Conservation (phyloP, 2,797 vertebrate species). For the Helicolenus hilgendorfi region DNA sequence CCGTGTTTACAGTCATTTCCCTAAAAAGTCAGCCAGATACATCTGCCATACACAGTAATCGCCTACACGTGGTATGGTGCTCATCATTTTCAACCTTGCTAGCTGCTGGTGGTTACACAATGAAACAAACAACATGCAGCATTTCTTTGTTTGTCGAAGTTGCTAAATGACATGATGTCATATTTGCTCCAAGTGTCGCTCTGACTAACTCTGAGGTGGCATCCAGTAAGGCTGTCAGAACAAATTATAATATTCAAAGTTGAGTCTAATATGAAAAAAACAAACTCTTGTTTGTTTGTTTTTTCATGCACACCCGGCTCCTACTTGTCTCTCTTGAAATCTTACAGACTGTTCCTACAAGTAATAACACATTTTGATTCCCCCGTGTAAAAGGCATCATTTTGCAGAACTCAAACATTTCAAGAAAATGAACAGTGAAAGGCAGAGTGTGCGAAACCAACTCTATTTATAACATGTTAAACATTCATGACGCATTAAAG, state of each 20-base stretch:
- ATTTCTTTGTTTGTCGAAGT: slow-evolving; percentile 24
- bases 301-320: neutral
- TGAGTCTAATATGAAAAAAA: slow-evolving; percentile 25
- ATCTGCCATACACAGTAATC: slow-evolving; percentile 13
- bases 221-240: slow-evolving; percentile 40
- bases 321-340: neutral
- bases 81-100: slow-evolving; percentile 21
- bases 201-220: slow-evolving; percentile 55
- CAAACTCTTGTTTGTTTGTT: neutral
- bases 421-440: slow-evolving; percentile 31
- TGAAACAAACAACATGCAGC: slow-evolving; percentile 7
- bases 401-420: slow-evolving; percentile 15
- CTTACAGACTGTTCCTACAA: slow-evolving; percentile 16
- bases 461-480: slow-evolving; percentile 44
- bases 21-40: slow-evolving; percentile 43
- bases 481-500: slow-evolving; percentile 1
- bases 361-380: slow-evolving; percentile 23
- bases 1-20: slow-evolving; percentile 57
- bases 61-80: neutral
- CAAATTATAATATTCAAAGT: slow-evolving; percentile 67
- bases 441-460: neutral
- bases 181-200: slow-evolving; percentile 24
- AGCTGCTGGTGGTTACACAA: neutral
- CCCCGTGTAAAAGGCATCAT: slow-evolving; percentile 3
- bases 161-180: slow-evolving; percentile 30